Percentiles rank a stretch among this genome's conserved stretches.
Conservation (phyloP, 1,140 invertebrate species). For the Bactericera cockerelli region DNA sequence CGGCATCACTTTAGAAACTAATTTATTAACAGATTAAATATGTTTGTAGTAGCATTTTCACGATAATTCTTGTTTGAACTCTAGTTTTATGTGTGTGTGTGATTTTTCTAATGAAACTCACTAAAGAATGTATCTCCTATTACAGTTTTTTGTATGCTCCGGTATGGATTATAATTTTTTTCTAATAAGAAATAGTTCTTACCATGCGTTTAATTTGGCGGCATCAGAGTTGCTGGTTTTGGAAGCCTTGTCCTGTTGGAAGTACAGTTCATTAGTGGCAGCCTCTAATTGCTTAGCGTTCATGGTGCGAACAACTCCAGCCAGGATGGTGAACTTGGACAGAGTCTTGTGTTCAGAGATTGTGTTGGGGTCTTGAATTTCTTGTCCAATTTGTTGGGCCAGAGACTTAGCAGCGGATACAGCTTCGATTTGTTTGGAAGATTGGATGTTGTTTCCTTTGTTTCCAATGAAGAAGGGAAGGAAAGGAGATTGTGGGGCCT, state of each 20-base stretch:
- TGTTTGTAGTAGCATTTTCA: no score
- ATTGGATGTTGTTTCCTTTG: slow-evolving; percentile 31
- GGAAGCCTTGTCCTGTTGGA: slow-evolving; percentile 25
- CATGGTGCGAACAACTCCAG: slow-evolving; percentile 39
- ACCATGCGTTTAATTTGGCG: slow-evolving; percentile 20
- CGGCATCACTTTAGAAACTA: no score
- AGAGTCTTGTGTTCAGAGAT: slow-evolving; percentile 36
- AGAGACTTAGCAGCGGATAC: slow-evolving; percentile 32
- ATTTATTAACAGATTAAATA: no score
- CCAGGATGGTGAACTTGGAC: slow-evolving; percentile 42
- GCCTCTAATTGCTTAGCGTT: slow-evolving; percentile 36
- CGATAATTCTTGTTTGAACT: no score
- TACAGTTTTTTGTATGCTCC: no score
- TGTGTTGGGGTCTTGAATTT: slow-evolving; percentile 37
- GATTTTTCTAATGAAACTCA: no score
- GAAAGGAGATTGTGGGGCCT: slow-evolving; percentile 31
- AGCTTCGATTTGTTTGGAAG: slow-evolving; percentile 25
- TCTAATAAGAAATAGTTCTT: slow-evolving; percentile 13
- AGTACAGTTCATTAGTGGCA: slow-evolving; percentile 31
- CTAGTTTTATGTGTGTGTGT: no score
- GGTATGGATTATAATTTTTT: no score
- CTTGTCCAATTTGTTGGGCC: slow-evolving; percentile 36
- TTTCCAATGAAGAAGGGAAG: slow-evolving; percentile 35
- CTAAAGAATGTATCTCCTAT: no score
- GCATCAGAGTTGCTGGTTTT: slow-evolving; percentile 14